Conservation (phyloP, 2,888 invertebrate genomes). For the Tipula unca region DNA sequence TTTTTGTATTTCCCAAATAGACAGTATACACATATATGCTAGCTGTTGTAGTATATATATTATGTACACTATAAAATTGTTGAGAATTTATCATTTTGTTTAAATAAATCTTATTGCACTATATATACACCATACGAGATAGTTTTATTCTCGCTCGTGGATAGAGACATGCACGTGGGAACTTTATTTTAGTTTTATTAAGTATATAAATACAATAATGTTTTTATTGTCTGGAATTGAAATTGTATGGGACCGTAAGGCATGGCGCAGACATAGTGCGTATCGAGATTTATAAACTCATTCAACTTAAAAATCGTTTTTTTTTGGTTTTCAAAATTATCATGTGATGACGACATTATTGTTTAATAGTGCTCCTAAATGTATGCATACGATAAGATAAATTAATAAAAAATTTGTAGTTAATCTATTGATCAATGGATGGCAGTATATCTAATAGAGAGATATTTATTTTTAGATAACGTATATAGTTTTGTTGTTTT, state of each 20-base stretch:
- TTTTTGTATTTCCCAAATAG: neutral
- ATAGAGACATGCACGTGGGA: neutral
- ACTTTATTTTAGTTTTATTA: neutral
- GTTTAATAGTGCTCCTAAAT: no score
- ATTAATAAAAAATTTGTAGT: no score
- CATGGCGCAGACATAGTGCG: neutral
- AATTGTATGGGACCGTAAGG: neutral
- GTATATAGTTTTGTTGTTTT: no score
- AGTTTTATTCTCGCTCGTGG: neutral
- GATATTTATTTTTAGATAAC: no score
- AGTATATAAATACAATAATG: neutral
- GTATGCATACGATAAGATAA: no score
- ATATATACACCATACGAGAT: no score
- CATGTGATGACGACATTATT: no score
- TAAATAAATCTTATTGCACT: neutral
- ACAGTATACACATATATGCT: neutral
- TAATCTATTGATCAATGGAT: no score
- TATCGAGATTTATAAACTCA: no score
- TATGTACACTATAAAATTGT: neutral
- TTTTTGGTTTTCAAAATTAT: no score
- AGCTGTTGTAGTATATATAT: neutral
- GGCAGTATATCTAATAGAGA: no score
- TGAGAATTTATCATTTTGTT: neutral
- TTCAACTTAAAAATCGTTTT: no score
- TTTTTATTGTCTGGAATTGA: neutral